Conservation (phyloP, 2,113 vertebrate genomes). For the Zapus hudsonius region DNA sequence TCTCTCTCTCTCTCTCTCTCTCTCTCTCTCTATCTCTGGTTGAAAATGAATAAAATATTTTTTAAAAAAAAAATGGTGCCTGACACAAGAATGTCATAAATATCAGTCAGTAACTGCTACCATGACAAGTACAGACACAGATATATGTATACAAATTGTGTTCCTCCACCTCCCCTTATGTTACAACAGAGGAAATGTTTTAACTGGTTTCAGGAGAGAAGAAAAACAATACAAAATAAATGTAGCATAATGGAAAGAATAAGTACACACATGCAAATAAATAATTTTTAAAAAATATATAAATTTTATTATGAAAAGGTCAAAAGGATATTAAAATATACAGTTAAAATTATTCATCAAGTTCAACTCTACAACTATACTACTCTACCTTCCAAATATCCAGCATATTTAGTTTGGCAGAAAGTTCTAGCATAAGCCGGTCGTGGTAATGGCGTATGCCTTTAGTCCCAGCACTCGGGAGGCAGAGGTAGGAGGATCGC, state of each 20-base stretch:
- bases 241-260: slow-evolving; percentile 18
- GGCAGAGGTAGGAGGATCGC: too few relatives aligned
- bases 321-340: slow-evolving; percentile 43
- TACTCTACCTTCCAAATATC: slow-evolving; percentile 10
- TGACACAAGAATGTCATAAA: background rate
- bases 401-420: slow-evolving; percentile 44
- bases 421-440: slow-evolving; percentile 51
- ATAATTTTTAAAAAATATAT: too few relatives aligned
- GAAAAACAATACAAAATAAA: slow-evolving; percentile 47
- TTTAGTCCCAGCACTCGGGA: too few relatives aligned
- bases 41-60: too few relatives aligned
- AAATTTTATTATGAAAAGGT: background rate
- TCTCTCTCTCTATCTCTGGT: too few relatives aligned
- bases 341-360: slow-evolving; percentile 41
- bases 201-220: background rate
- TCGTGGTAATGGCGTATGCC: too few relatives aligned
- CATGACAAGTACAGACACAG: too few relatives aligned
- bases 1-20: too few relatives aligned
- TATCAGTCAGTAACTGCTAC: too few relatives aligned
- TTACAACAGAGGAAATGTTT: background rate
- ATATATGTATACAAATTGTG: too few relatives aligned
- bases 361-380: background rate
- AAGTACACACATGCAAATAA: slow-evolving; percentile 23
- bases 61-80: background rate
- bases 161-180: background rate